These are phyloP conservation scores for Colletes gigas DNA, from an alignment of 1,140 invertebrate species.

Conservation along the genomic window DNA sequence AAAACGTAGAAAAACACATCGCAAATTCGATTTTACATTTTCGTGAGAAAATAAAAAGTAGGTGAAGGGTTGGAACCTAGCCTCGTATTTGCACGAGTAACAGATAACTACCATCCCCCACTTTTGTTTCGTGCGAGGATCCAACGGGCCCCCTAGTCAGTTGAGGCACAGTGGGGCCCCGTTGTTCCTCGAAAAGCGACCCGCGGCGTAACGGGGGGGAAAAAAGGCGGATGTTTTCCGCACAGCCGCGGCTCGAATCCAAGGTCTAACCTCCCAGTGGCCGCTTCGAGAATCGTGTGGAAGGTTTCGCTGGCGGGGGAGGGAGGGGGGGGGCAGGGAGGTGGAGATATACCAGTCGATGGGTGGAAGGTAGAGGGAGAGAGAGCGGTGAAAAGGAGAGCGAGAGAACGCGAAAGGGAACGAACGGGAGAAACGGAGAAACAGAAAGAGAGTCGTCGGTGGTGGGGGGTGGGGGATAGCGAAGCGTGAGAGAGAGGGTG, in stretches of 20 bases:
- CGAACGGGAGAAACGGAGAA: slow-evolving; percentile 12
- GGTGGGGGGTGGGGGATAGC: not conserved
- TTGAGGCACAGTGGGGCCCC: not conserved
- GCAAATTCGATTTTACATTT: too few relatives aligned
- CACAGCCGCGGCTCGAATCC: slow-evolving; percentile 44
- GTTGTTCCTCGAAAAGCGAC: slow-evolving; percentile 6
- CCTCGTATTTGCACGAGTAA: too few relatives aligned
- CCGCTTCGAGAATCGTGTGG: slow-evolving; percentile 58
- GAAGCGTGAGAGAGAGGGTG: slow-evolving; percentile 9
- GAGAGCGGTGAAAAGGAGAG: not conserved
- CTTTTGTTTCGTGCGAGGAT: too few relatives aligned
- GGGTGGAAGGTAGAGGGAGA: not conserved
- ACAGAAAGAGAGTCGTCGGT: not conserved
- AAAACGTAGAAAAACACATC: too few relatives aligned
- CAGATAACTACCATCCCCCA: too few relatives aligned
- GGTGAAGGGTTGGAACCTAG: too few relatives aligned
- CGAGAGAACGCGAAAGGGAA: slow-evolving; percentile 19
- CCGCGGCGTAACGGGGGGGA: slow-evolving; percentile 5
- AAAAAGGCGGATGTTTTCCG: slow-evolving; percentile 57
- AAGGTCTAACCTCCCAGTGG: slow-evolving; percentile 62
- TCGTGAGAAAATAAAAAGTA: too few relatives aligned
- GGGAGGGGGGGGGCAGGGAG: slow-evolving; percentile 1
- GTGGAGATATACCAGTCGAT: not conserved
- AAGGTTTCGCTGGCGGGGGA: slow-evolving; percentile 49
- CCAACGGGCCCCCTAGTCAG: not conserved